phyloP scores from a whole-genome alignment of 2,113 vertebrate species.

The Psilopsiagon aymara region DNA sequence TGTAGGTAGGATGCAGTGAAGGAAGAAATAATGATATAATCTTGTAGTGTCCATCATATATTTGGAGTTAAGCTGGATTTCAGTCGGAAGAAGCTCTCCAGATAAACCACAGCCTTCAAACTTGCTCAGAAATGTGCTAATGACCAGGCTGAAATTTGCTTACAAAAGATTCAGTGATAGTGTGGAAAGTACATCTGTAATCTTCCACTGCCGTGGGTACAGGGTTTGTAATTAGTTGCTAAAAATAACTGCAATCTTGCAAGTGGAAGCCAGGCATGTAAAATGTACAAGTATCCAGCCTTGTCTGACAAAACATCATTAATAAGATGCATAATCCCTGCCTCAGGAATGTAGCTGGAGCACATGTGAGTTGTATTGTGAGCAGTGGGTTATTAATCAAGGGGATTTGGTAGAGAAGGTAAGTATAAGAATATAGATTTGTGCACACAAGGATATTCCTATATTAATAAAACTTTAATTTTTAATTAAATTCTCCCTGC shows the following conservation, averaged over 20 bases:
- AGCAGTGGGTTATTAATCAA: slow-evolving; percentile 11
- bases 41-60: no score
- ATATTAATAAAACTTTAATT: slow-evolving; percentile 39
- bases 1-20: neutral
- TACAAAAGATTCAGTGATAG: neutral
- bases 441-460: neutral
- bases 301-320: slow-evolving; percentile 16
- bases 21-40: neutral
- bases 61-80: neutral
- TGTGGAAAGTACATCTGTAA: neutral
- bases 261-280: slow-evolving; percentile 7
- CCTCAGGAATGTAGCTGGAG: neutral
- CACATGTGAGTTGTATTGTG: neutral
- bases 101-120: neutral
- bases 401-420: neutral
- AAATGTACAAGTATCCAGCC: neutral
- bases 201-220: neutral
- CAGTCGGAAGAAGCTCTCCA: neutral
- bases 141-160: neutral
- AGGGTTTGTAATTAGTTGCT: slow-evolving; percentile 9
- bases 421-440: slow-evolving; percentile 6
- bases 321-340: slow-evolving; percentile 17
- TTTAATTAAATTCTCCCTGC: slow-evolving; percentile 19
- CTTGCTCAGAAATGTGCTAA: neutral
- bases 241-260: slow-evolving; percentile 46